These are phyloP conservation scores for Rhizoglyphus robini DNA, from an alignment of 1,140 invertebrate species.

Conservation along the genomic window DNA sequence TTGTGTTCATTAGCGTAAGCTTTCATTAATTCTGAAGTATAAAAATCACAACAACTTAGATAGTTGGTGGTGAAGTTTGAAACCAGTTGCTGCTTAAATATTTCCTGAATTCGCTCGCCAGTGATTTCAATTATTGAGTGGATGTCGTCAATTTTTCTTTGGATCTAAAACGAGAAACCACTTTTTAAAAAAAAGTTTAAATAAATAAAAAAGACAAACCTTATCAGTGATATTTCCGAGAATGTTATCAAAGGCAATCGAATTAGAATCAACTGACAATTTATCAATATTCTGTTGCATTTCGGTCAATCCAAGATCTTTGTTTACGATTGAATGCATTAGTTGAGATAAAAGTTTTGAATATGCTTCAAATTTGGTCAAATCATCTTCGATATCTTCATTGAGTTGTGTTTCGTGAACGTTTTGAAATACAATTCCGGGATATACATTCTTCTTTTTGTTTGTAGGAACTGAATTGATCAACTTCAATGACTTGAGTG, in stretches of 20 bases:
- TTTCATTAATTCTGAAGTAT: background rate
- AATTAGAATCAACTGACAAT: background rate
- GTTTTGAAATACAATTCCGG: background rate
- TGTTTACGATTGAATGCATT: constrained; percentile 11
- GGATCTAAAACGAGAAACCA: background rate
- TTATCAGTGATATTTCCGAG: background rate
- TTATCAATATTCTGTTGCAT: constrained; percentile 1
- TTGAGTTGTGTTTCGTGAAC: background rate
- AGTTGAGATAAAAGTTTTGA: constrained; percentile 5
- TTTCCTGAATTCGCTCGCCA: constrained; percentile 5
- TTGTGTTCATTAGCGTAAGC: background rate
- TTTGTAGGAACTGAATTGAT: background rate
- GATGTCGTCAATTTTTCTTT: background rate
- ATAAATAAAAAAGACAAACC: constrained; percentile 2
- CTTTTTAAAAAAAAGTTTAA: background rate
- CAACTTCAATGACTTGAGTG: constrained; percentile 32
- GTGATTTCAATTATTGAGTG: background rate
- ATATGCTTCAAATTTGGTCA: constrained; percentile 5
- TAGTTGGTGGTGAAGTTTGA: background rate
- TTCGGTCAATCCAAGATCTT: background rate
- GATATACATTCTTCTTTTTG: background rate
- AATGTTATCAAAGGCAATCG: background rate
- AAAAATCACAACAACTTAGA: background rate
- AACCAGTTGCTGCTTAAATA: background rate
- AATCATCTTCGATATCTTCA: background rate